Percentiles rank a stretch among this genome's conserved stretches.
phyloP scores from a whole-genome alignment of 1,140 invertebrate genomes.

The Cheumatopsyche charites region DNA sequence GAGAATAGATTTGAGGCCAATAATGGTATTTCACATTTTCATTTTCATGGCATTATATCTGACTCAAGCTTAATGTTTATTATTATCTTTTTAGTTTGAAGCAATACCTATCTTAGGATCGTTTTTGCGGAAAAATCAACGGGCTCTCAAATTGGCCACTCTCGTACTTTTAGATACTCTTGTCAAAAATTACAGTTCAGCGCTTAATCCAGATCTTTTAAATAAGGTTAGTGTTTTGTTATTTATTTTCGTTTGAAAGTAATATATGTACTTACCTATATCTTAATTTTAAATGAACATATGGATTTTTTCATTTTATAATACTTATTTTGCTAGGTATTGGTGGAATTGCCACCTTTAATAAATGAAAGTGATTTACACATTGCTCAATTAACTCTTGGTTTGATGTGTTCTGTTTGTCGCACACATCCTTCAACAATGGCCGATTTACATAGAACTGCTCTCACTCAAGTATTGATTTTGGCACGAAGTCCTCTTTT shows the following conservation, averaged over 20 bases:
- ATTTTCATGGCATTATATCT: conserved; percentile 49
- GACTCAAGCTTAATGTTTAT: not conserved
- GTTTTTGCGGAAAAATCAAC: conserved; percentile 96
- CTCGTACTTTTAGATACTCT: conserved; percentile 89
- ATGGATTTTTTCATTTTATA: not conserved
- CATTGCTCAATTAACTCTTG: conserved; percentile 89
- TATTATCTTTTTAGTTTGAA: conserved; percentile 68
- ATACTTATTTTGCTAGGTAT: conserved; percentile 62
- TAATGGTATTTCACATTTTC: conserved; percentile 65
- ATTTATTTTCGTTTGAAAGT: not conserved
- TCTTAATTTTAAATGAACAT: too few relatives aligned
- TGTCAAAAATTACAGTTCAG: conserved; percentile 81
- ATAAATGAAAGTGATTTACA: conserved; percentile 94
- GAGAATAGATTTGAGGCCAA: conserved; percentile 83
- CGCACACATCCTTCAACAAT: conserved; percentile 71
- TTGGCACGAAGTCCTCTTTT: conserved; percentile 91
- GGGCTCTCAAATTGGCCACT: conserved; percentile 91
- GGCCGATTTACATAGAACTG: conserved; percentile 63
- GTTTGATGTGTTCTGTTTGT: conserved; percentile 78
- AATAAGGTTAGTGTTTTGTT: conserved; percentile 64
- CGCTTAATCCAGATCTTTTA: conserved; percentile 73
- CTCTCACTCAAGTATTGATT: conserved; percentile 83
- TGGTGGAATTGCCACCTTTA: conserved; percentile 85
- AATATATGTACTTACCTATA: conserved; percentile 1
- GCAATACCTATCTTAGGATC: conserved; percentile 90